phyloP scores from a whole-genome alignment of 2,888 invertebrate species.

The Sceliomorpha sp. region DNA sequence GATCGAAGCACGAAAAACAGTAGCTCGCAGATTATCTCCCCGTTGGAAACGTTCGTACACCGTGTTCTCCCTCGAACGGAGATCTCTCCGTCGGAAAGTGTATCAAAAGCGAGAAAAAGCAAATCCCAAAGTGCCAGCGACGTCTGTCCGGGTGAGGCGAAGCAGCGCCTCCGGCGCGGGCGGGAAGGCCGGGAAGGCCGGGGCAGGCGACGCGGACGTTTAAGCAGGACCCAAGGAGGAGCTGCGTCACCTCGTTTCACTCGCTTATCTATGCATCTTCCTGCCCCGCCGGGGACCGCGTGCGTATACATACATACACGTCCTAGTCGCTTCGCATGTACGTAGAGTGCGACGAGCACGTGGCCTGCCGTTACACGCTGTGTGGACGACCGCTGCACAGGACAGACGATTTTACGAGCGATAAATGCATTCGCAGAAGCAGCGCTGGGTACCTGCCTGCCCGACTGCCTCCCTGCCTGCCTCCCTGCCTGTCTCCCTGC shows the following conservation, averaged over 20 bases:
- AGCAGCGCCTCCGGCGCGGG: not conserved
- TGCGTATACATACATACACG: constrained; percentile 13
- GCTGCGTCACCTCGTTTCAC: constrained; percentile 68
- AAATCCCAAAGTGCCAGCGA: too few relatives aligned
- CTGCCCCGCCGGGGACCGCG: constrained; percentile 38
- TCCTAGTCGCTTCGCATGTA: too few relatives aligned
- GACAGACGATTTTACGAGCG: constrained; percentile 57
- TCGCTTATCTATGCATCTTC: constrained; percentile 73
- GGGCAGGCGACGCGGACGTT: too few relatives aligned
- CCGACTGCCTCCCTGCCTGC: too few relatives aligned
- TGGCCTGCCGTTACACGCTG: too few relatives aligned
- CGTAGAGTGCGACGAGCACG: too few relatives aligned
- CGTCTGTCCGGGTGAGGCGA: not conserved
- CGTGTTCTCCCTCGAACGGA: too few relatives aligned
- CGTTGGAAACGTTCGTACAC: constrained; percentile 49
- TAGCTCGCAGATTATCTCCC: constrained; percentile 53
- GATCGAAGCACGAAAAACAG: constrained; percentile 59
- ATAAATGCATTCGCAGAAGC: constrained; percentile 28
- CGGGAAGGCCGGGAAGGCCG: constrained; percentile 50
- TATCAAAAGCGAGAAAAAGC: not conserved
- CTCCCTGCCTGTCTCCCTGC: too few relatives aligned
- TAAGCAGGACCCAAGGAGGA: constrained; percentile 61
- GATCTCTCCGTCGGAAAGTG: constrained; percentile 53
- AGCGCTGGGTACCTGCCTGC: constrained; percentile 18
- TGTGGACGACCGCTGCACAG: constrained; percentile 20